Evolutionary conservation across 2,888 invertebrate species (phyloP).

Genomic region (Drosophila sordidula): DNA sequence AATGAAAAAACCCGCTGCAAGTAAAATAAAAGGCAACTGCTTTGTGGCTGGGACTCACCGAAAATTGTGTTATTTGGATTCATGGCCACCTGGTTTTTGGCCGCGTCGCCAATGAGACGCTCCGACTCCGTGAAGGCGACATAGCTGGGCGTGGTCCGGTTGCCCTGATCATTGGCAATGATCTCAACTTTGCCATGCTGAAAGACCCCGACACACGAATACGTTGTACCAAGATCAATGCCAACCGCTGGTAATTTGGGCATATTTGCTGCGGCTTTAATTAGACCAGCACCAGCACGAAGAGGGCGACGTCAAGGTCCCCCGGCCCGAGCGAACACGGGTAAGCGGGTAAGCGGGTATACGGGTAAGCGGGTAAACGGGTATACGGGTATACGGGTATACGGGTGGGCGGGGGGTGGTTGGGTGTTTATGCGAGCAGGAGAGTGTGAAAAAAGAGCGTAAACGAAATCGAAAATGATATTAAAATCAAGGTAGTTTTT

Average conservation of each 20-base stretch:
- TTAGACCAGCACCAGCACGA: slow-evolving; percentile 60
- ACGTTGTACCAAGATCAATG: slow-evolving; percentile 95
- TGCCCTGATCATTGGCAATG: slow-evolving; percentile 93
- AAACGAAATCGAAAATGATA: slow-evolving; percentile 50
- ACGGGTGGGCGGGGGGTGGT: no score
- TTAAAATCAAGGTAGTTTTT: slow-evolving; percentile 46
- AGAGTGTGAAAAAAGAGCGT: not conserved
- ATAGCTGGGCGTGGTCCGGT: slow-evolving; percentile 91
- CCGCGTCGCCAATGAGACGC: slow-evolving; percentile 93
- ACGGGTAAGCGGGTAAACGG: no score
- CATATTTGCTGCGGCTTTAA: slow-evolving; percentile 84
- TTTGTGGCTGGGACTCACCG: slow-evolving; percentile 89
- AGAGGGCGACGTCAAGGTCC: slow-evolving; percentile 57
- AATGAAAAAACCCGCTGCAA: slow-evolving; percentile 47
- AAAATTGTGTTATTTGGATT: slow-evolving; percentile 96
- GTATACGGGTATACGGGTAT: not conserved
- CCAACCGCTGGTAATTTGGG: slow-evolving; percentile 84
- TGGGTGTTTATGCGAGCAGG: no score
- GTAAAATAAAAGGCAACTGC: not conserved
- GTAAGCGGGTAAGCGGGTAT: not conserved
- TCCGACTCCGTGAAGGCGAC: slow-evolving; percentile 95
- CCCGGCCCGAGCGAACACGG: slow-evolving; percentile 11
- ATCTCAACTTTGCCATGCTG: slow-evolving; percentile 94
- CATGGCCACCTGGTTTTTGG: slow-evolving; percentile 95
- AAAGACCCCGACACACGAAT: slow-evolving; percentile 97